phyloP scores from a whole-genome alignment of 2,113 vertebrate species.

The Tychaedon coryphoeus region DNA sequence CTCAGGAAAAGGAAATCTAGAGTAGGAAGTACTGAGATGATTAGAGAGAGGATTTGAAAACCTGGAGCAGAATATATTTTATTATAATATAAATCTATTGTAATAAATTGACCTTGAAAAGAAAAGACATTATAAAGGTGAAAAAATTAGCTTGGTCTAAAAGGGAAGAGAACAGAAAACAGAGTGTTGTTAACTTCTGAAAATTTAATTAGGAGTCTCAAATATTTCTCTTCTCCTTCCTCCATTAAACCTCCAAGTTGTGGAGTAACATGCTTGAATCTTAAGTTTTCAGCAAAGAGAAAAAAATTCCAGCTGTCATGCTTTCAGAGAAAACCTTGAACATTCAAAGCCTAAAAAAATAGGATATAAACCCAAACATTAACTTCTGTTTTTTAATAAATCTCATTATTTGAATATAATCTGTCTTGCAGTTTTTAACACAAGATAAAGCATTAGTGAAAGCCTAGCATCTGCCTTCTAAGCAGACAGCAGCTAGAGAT shows the following conservation, averaged over 20 bases:
- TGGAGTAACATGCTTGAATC: background rate
- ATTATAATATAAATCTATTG: background rate
- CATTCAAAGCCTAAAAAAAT: background rate
- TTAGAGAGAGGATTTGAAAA: background rate
- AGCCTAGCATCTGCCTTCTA: constrained; percentile 9
- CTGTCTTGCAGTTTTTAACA: background rate
- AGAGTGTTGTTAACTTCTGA: background rate
- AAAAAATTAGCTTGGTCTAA: background rate
- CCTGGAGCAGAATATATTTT: background rate
- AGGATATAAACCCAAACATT: background rate
- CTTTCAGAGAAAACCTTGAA: background rate
- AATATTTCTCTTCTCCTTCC: background rate
- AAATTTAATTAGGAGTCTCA: background rate
- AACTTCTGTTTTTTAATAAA: background rate
- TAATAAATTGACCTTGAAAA: background rate
- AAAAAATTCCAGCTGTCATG: background rate
- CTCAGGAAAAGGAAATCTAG: background rate
- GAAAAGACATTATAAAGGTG: background rate
- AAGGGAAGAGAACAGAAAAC: background rate
- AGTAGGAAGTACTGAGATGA: background rate
- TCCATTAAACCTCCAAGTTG: background rate
- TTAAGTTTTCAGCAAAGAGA: background rate
- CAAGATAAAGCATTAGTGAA: background rate
- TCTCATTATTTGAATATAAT: background rate
- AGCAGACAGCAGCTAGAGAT: background rate